These are phyloP conservation scores for Mus musculus DNA, from an alignment of 2,113 vertebrate species.

Conservation along the genomic window GRCm39 chr15:102142501-102143000, in stretches of 20 bases:
- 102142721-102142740: background rate
- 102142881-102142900: too few relatives aligned
- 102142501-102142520: slow-evolving; percentile 45
- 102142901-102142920: background rate
- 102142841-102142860: background rate
- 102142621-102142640: background rate
- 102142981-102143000: background rate
- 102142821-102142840: background rate
- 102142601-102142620: background rate
- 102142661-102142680: background rate
- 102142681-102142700: slow-evolving; percentile 37
- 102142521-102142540: slow-evolving; percentile 54
- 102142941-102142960: background rate
- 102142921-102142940: background rate
- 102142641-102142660: slow-evolving; percentile 11
- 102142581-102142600: slow-evolving; percentile 80
- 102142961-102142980: background rate
- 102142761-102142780: background rate
- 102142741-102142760: background rate
- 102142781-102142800: background rate
- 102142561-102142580: slow-evolving; percentile 71
- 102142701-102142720: background rate
- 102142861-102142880: background rate
- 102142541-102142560: slow-evolving; percentile 36
- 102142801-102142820: background rate